Evolutionary conservation across 2,797 vertebrate species (phyloP).

Genomic region (Tokudaia muenninki): DNA sequence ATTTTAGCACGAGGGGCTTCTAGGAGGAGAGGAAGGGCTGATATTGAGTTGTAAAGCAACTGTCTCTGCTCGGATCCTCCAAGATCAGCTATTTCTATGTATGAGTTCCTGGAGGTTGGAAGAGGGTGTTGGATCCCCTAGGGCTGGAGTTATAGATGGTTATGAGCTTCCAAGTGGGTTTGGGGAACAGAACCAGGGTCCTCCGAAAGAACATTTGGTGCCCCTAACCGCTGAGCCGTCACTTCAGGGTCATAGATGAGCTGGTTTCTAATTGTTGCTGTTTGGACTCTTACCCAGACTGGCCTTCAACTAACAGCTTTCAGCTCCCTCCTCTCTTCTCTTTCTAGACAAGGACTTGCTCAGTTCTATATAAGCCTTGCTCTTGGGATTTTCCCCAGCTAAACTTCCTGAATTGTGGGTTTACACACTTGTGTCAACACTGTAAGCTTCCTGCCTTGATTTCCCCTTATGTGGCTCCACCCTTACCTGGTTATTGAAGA

Average conservation of each 20-base stretch:
- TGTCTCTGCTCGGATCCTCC: too few species aligned
- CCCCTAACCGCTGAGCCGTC: not conserved
- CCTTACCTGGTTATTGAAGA: not conserved
- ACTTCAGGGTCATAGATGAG: not conserved
- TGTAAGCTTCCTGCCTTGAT: not conserved
- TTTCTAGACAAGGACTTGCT: not conserved
- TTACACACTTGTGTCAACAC: not conserved
- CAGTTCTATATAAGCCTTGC: not conserved
- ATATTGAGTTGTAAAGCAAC: too few species aligned
- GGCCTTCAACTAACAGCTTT: not conserved
- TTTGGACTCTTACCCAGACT: not conserved
- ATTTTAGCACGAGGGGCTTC: not conserved
- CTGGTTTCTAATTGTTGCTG: not conserved
- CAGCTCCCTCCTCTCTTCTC: too few species aligned
- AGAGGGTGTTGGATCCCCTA: not conserved
- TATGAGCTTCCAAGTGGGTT: not conserved
- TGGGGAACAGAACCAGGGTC: not conserved
- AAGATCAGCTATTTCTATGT: not conserved
- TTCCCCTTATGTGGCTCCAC: too few species aligned
- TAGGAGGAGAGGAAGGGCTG: too few species aligned
- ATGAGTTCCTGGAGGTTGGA: not conserved
- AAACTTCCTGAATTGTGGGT: not conserved
- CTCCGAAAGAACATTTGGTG: not conserved
- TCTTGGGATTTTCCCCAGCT: not conserved
- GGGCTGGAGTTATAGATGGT: not conserved